These are phyloP conservation scores for Melopsittacus undulatus DNA, from an alignment of 2,797 vertebrate genomes.

Conservation along the genomic window DNA sequence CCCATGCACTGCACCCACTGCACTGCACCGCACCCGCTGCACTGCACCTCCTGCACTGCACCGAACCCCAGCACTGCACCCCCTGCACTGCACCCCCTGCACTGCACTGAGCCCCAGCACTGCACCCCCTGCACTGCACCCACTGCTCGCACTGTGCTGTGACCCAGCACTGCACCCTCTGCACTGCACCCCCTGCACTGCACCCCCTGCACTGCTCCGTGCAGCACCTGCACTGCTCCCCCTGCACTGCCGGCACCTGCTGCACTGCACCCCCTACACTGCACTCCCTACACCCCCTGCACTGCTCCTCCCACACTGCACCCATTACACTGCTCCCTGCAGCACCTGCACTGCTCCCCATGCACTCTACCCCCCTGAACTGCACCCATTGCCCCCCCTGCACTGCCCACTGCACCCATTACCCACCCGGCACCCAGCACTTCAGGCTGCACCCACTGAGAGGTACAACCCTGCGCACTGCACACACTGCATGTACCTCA, in stretches of 20 bases:
- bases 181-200: too few relatives aligned
- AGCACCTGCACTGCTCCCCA: background rate
- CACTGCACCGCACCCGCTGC: too few relatives aligned
- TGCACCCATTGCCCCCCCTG: background rate
- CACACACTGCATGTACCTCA: background rate
- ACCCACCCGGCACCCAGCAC: background rate
- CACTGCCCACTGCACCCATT: background rate
- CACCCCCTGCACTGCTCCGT: too few relatives aligned
- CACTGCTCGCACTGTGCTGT: too few relatives aligned
- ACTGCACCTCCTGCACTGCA: too few relatives aligned
- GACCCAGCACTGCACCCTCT: too few relatives aligned
- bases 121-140: background rate
- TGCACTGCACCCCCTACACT: background rate
- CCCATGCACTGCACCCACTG: too few relatives aligned
- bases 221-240: too few relatives aligned
- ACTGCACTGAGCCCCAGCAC: background rate
- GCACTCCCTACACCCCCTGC: background rate
- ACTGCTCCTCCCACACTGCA: background rate
- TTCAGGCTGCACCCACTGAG: accelerated
- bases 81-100: background rate
- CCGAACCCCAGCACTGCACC: too few relatives aligned
- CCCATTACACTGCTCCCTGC: background rate
- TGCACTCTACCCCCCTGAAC: background rate
- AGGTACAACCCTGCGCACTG: background rate
- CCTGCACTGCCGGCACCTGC: too few relatives aligned